Conservation (phyloP, 2,113 vertebrate genomes). For the Lipophrys pholis region DNA sequence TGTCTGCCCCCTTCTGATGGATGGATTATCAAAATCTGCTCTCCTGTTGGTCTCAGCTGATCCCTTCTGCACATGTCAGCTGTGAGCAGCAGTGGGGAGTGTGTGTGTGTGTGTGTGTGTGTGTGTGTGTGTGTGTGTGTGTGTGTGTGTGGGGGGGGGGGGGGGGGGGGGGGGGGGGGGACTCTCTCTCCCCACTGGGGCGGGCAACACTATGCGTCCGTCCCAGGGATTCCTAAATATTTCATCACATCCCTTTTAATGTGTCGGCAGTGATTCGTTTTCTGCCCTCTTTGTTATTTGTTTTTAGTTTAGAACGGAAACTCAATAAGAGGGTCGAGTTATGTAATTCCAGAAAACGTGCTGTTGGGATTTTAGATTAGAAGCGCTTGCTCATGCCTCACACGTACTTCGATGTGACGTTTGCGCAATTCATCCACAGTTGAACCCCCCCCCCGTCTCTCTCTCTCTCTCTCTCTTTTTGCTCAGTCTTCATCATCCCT, state of each 20-base stretch:
- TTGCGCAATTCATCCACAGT: slow-evolving; percentile 21
- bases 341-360: slow-evolving; percentile 36
- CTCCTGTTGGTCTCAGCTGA: slow-evolving; percentile 48
- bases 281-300: not conserved
- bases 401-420: slow-evolving; percentile 64
- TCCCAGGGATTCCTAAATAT: slow-evolving; percentile 28
- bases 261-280: slow-evolving; percentile 15
- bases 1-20: not conserved
- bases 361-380: slow-evolving; percentile 31
- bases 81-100: slow-evolving; percentile 20
- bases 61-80: slow-evolving; percentile 31
- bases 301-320: not conserved
- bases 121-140: too few species aligned
- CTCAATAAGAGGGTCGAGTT: slow-evolving; percentile 7
- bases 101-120: too few species aligned
- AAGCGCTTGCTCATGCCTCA: slow-evolving; percentile 57
- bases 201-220: not conserved
- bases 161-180: not conserved
- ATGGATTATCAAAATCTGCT: slow-evolving; percentile 55
- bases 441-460: slow-evolving; percentile 3
- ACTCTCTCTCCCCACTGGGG: slow-evolving; percentile 6
- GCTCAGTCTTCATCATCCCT: slow-evolving; percentile 26
- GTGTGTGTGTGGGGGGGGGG: too few species aligned
- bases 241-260: slow-evolving; percentile 7
- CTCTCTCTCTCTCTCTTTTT: slow-evolving; percentile 7